phyloP scores from a whole-genome alignment of 2,113 vertebrate genomes.

The Phalacrocorax carbo region DNA sequence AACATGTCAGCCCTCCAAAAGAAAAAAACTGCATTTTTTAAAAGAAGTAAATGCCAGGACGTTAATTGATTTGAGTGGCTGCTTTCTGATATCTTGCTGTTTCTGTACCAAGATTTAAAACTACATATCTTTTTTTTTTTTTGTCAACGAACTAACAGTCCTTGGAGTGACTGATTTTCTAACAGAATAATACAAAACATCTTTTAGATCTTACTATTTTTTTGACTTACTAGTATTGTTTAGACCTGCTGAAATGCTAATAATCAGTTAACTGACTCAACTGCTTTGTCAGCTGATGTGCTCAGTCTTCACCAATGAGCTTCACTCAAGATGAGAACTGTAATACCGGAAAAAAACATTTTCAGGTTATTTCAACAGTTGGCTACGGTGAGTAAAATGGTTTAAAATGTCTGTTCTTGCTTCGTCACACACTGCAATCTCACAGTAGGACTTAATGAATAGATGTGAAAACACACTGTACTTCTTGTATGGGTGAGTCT shows the following conservation, averaged over 20 bases:
- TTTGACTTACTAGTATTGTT: background rate
- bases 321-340: background rate
- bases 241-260: background rate
- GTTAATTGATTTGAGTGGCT: background rate
- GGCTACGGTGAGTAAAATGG: background rate
- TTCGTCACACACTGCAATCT: background rate
- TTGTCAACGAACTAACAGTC: background rate
- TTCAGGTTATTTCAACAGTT: background rate
- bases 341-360: background rate
- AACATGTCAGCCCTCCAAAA: background rate
- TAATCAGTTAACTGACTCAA: background rate
- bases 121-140: background rate
- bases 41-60: background rate
- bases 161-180: background rate
- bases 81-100: background rate
- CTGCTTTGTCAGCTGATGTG: background rate
- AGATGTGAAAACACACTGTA: conserved; percentile 23
- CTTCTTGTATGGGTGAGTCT: conserved; percentile 22
- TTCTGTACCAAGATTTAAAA: background rate
- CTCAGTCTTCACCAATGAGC: background rate
- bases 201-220: background rate
- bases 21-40: background rate
- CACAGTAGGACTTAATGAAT: conserved; percentile 25
- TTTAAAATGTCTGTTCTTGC: conserved; percentile 16
- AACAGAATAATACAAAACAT: background rate